Evolutionary conservation across 2,888 invertebrate species (phyloP).

Genomic region (Scrobipalpa costella): DNA sequence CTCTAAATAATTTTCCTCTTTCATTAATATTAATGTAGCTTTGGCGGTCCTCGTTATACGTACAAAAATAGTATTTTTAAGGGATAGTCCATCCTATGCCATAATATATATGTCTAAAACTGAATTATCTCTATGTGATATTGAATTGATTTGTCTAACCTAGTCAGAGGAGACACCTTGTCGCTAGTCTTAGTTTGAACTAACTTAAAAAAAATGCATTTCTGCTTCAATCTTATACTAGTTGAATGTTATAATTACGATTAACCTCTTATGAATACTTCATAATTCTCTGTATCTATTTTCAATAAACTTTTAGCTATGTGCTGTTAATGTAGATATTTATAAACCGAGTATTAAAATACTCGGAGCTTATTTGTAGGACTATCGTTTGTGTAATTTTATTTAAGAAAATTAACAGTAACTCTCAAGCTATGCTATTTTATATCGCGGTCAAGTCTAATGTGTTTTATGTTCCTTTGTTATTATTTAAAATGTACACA

Average conservation of each 20-base stretch:
- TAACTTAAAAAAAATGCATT: slow-evolving; percentile 55
- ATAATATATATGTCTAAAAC: slow-evolving; percentile 36
- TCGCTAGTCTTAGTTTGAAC: slow-evolving; percentile 52
- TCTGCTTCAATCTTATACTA: slow-evolving; percentile 47
- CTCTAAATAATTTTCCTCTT: slow-evolving; percentile 47
- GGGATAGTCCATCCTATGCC: slow-evolving; percentile 32
- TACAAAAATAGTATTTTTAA: slow-evolving; percentile 42
- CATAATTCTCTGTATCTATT: slow-evolving; percentile 28
- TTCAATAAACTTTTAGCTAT: not conserved
- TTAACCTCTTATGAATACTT: slow-evolving; percentile 39
- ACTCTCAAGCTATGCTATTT: slow-evolving; percentile 28
- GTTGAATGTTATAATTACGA: slow-evolving; percentile 25
- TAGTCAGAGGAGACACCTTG: slow-evolving; percentile 56
- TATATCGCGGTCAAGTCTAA: slow-evolving; percentile 34
- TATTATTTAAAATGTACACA: slow-evolving; percentile 36
- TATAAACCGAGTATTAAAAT: slow-evolving; percentile 3
- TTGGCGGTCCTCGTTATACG: slow-evolving; percentile 50
- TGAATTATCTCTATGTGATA: slow-evolving; percentile 54
- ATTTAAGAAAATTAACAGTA: slow-evolving; percentile 26
- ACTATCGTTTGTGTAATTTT: slow-evolving; percentile 35
- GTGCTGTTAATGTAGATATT: slow-evolving; percentile 7
- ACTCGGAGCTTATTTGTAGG: slow-evolving; percentile 53
- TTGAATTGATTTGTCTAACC: slow-evolving; percentile 49
- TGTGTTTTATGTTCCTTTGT: slow-evolving; percentile 47
- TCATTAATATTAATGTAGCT: slow-evolving; percentile 35